phyloP scores from a whole-genome alignment of 2,888 invertebrate genomes.

The Electrophaes corylata region DNA sequence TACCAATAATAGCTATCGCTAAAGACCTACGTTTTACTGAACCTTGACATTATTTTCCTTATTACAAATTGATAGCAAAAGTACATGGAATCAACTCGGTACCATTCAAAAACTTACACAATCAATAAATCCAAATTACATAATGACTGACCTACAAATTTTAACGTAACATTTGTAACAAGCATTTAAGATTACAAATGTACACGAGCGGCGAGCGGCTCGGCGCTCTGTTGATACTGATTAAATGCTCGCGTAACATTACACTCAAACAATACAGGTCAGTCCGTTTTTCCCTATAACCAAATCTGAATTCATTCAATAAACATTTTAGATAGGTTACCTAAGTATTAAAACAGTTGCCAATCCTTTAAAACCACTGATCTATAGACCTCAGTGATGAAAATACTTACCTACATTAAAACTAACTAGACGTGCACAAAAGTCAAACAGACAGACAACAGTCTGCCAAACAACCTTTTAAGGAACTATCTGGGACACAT shows the following conservation, averaged over 20 bases:
- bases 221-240: not conserved
- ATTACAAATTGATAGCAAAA: constrained; percentile 7
- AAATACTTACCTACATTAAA: constrained; percentile 2
- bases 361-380: not conserved
- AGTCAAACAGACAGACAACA: not conserved
- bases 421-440: constrained; percentile 2
- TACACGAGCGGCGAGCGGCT: not conserved
- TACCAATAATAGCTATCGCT: constrained; percentile 4
- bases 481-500: constrained; percentile 14
- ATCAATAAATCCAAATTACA: constrained; percentile 19
- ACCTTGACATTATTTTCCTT: constrained; percentile 26
- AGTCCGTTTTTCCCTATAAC: not conserved
- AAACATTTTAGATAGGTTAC: constrained; percentile 16
- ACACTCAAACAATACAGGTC: not conserved
- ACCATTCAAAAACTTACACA: constrained; percentile 4
- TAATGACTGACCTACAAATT: not conserved
- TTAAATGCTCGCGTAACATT: not conserved
- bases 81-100: constrained; percentile 4
- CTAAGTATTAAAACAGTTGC: not conserved
- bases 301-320: constrained; percentile 6
- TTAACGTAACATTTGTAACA: not conserved
- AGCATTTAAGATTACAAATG: not conserved
- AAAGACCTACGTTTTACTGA: constrained; percentile 13
- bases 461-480: constrained; percentile 4
- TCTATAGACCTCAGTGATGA: not conserved